Evolutionary conservation across 2,797 vertebrate species (phyloP).

Genomic region (Botia almorhae): DNA sequence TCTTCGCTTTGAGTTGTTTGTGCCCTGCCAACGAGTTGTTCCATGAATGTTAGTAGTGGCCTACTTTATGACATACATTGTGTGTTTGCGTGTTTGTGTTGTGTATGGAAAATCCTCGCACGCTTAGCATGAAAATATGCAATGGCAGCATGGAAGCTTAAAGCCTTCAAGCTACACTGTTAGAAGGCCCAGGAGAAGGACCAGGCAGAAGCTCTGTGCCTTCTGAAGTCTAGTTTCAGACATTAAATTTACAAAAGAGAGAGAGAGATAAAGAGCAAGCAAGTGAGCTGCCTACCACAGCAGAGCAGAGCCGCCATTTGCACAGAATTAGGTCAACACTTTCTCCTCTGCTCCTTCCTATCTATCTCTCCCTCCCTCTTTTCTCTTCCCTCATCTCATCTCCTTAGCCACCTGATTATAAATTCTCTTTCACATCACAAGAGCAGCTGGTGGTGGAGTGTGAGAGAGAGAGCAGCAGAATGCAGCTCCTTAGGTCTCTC

Average conservation of each 20-base stretch:
- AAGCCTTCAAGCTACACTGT: constrained; percentile 46
- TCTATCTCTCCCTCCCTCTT: neutral
- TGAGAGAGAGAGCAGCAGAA: constrained; percentile 41
- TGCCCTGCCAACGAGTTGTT: constrained; percentile 2
- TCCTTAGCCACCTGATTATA: constrained; percentile 51
- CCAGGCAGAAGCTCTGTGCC: constrained; percentile 33
- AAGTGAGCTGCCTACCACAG: constrained; percentile 65
- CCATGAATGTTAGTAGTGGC: constrained; percentile 4
- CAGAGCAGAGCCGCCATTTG: constrained; percentile 72
- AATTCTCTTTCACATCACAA: constrained; percentile 60
- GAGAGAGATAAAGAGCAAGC: constrained; percentile 1
- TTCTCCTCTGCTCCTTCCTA: constrained; percentile 62
- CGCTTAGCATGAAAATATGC: constrained; percentile 39
- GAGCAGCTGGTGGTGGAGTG: constrained; percentile 50
- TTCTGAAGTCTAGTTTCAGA: constrained; percentile 59
- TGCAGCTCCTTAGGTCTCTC: constrained; percentile 42
- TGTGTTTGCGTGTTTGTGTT: constrained; percentile 30
- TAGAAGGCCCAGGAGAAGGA: constrained; percentile 49
- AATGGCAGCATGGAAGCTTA: constrained; percentile 39
- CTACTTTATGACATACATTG: constrained; percentile 50
- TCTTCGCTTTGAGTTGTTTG: neutral
- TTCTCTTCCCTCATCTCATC: constrained; percentile 40
- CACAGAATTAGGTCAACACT: constrained; percentile 80
- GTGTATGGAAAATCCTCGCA: constrained; percentile 11
- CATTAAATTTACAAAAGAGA: constrained; percentile 60